Conservation (phyloP, 1,140 invertebrate species). For the Hormaphis cornu region DNA sequence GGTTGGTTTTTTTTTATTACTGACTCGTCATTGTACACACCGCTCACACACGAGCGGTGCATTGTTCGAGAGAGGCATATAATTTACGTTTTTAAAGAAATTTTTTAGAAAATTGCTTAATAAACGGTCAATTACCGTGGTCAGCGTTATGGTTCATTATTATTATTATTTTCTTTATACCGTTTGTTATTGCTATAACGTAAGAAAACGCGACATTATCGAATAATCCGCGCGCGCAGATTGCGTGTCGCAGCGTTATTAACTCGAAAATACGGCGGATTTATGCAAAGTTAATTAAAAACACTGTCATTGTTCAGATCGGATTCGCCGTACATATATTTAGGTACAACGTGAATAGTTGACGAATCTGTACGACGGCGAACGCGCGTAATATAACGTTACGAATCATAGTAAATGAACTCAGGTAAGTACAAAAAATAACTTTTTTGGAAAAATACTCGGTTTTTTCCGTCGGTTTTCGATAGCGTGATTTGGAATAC, state of each 20-base stretch:
- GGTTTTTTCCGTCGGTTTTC: too few relatives aligned
- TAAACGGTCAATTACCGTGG: constrained; percentile 10
- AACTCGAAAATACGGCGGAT: not conserved
- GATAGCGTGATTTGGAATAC: too few relatives aligned
- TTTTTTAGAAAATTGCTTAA: constrained; percentile 13
- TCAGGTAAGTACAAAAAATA: too few relatives aligned
- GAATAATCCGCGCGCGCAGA: not conserved
- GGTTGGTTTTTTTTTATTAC: not conserved
- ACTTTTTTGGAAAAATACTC: too few relatives aligned
- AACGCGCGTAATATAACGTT: too few relatives aligned
- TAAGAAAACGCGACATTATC: not conserved
- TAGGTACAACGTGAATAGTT: too few relatives aligned
- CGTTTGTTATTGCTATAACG: not conserved
- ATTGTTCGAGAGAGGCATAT: not conserved
- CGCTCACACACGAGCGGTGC: too few relatives aligned
- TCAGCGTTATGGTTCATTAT: constrained; percentile 3
- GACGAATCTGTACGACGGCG: too few relatives aligned
- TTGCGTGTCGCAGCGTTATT: not conserved
- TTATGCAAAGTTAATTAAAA: too few relatives aligned
- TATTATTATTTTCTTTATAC: not conserved
- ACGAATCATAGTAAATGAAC: too few relatives aligned
- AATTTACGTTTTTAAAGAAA: constrained; percentile 6
- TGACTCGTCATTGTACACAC: not conserved
- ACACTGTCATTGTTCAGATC: too few relatives aligned
- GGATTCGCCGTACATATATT: too few relatives aligned